Base-by-base conservation (phyloP, 2,888 invertebrate genomes). In the Blomia tropicalis region DNA sequence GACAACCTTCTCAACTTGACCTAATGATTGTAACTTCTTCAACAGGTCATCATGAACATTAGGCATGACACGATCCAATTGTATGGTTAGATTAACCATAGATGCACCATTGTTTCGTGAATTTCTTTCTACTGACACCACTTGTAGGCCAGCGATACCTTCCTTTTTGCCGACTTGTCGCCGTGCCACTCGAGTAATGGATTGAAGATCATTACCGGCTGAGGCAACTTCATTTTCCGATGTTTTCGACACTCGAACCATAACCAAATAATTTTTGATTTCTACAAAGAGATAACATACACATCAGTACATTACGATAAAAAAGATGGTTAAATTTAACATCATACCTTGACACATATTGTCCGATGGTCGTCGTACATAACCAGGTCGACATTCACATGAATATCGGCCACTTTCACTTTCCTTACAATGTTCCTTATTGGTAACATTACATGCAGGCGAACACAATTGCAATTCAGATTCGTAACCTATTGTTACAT, bases 201-300 rank as follows among this genome's bases (percentile, higher is more conserved):
- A 59, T 32, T 67, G 64, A 27, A 63, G 68, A 1, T 68, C 66
- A 11, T 77, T 75, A 64, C 80, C 79, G 73, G 80, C 84, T 32
- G 76, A 74, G 17, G 68, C 68, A 25, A 73, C 68, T 4, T 66
- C 67, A 61, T 69, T 69, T 58, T 70, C 70, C 1, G 84, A 85
- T 69, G 83, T 78, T 14, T 82, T 79, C 43, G 83, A 81, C 4
- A 88, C 76, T 0, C 82, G 83, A 56, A 90, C 74, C 59, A 81
- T 80, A 66, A 90, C 76, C 22, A 82, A 83, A 71, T 87, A 90
- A 0, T 88, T 89, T 72, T 88, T 89, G 0, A 87, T 88, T 14
- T 88, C 90, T 90, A 36, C 7, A 3, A 25, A 43, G 19, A 43
- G 4, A 43, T 11, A n/a, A 43, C n/a, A n/a, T n/a, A n/a, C n/a